Percentiles rank a stretch among this genome's conserved stretches.
Conservation (phyloP, 1,140 invertebrate genomes). For the Drosophila serrata region DNA sequence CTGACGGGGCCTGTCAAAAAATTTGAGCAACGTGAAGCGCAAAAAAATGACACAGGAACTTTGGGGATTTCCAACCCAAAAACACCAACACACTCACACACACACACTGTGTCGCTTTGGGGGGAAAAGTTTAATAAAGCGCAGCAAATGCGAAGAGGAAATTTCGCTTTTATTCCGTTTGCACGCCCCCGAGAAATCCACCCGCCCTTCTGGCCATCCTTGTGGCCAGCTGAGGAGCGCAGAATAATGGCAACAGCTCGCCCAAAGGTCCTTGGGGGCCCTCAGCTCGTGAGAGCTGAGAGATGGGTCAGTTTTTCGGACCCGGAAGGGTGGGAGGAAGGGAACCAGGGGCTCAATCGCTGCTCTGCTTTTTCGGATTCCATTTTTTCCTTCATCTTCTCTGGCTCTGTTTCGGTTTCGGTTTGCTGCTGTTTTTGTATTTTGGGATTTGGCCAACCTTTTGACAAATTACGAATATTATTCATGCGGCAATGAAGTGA, state of each 20-base stretch:
- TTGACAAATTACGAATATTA: constrained; percentile 85
- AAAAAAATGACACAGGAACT: constrained; percentile 83
- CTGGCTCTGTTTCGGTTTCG: constrained; percentile 18
- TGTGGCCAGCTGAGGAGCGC: constrained; percentile 66
- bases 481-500: constrained; percentile 83
- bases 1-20: constrained; percentile 76
- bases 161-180: constrained; percentile 75
- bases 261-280: constrained; percentile 73
- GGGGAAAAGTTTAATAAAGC: constrained; percentile 76
- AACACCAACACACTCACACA: neutral
- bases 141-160: constrained; percentile 81
- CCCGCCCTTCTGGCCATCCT: neutral
- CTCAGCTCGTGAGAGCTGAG: constrained; percentile 14
- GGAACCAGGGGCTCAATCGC: constrained; percentile 81
- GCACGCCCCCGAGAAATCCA: neutral
- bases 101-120: constrained; percentile 18
- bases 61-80: constrained; percentile 69
- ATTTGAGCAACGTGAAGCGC: constrained; percentile 51
- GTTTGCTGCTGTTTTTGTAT: constrained; percentile 60
- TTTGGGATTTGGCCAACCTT: constrained; percentile 83
- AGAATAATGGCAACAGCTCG: constrained; percentile 82
- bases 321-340: too few species aligned
- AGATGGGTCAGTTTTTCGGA: constrained; percentile 49
- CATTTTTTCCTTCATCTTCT: constrained; percentile 46
- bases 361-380: constrained; percentile 75